These are phyloP conservation scores for Fistularia commersonii DNA, from an alignment of 2,797 vertebrate genomes.

Conservation along the genomic window DNA sequence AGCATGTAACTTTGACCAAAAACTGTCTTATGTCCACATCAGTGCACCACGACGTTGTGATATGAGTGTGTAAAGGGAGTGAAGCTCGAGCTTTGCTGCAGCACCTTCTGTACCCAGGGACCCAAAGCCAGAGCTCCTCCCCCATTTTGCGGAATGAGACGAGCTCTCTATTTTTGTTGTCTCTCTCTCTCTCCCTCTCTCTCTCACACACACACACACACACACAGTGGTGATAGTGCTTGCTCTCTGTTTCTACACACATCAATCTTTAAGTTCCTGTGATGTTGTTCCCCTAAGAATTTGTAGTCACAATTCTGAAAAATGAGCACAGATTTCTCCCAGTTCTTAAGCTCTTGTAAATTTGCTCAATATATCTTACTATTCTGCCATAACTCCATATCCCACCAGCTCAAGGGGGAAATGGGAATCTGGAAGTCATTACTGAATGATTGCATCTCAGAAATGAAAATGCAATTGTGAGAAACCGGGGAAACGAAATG, in stretches of 20 bases:
- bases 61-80: conserved; percentile 37
- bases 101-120: conserved; percentile 89
- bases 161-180: conserved; percentile 12
- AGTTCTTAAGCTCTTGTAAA: conserved; percentile 27
- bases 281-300: conserved; percentile 12
- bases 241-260: conserved; percentile 13
- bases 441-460: conserved; percentile 59
- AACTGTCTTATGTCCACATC: neutral
- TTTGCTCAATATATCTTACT: conserved; percentile 28
- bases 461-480: conserved; percentile 54
- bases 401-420: conserved; percentile 32
- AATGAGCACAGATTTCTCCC: conserved; percentile 14
- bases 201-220: too few species aligned
- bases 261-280: conserved; percentile 15
- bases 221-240: conserved; percentile 29
- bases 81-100: conserved; percentile 55
- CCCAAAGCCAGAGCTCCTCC: conserved; percentile 84
- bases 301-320: conserved; percentile 26
- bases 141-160: conserved; percentile 42
- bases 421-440: conserved; percentile 67
- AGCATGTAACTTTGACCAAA: too few species aligned
- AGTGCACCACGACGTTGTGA: conserved; percentile 17
- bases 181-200: conserved; percentile 40
- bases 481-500: conserved; percentile 30
- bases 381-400: conserved; percentile 27